Base-by-base conservation (phyloP, 2,888 invertebrate species). In the Eulithis testata region DNA sequence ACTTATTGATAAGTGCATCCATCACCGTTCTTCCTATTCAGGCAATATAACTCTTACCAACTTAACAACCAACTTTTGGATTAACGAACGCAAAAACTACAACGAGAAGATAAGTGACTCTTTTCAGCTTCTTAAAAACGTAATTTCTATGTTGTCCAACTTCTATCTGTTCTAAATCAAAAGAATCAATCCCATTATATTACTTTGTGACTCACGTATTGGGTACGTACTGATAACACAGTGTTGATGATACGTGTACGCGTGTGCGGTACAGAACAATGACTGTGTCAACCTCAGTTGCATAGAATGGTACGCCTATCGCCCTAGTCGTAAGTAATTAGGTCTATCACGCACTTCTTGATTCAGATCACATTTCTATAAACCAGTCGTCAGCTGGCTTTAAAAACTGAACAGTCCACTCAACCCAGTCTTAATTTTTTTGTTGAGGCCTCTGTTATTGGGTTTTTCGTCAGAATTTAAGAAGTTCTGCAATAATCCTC, bases 131-230 rank as follows among this genome's bases (percentile, higher is more conserved):
- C 44, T n/a, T n/a, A 49, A 49, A 21, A 14, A 9, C 9, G 12
- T 49, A 21, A 2, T 21, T 1, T 21, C 21, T 21, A 21, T 1
- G 21, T 49, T 49, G 9, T 49, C 49, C 21, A 37, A 49, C 57
- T 37, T 63, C 59, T 67, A 59, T 50, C 59, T 47, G 58, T 49
- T 47, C 58, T 56, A 43, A 61, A 59, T 61, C 61, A 71, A 69
- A 65, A 67, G 63, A 71, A 65, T 71, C 65, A 65, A 57, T 71
- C 63, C 12, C 65, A 65, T 69, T 69, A 60, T 65, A 63, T 64
- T 62, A 21, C 11, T 21, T 21, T 55, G 59, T 67, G 65, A 71
- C 40, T 71, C 69, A 69, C n/a, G n/a, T 47, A 65, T 60, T 63
- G 56, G 51, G 54, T 55, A 58, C 27, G 55, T 37, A 21, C 49